Evolutionary conservation across 2,113 vertebrate genomes (phyloP).

Genomic region (Saguinus imperator): DNA sequence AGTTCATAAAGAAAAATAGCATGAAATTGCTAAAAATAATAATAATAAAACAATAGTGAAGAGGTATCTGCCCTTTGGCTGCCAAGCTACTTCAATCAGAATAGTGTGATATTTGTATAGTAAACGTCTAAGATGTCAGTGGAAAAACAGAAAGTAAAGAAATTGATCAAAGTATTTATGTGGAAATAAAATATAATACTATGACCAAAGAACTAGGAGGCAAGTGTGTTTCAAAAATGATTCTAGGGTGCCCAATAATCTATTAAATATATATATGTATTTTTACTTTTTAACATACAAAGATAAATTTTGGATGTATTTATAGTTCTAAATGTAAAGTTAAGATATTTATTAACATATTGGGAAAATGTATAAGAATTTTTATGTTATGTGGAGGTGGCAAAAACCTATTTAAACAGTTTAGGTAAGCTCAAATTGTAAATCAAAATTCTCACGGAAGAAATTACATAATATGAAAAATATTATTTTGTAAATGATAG

Average conservation of each 20-base stretch:
- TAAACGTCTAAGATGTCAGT: neutral
- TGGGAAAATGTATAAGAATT: neutral
- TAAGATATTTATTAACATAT: neutral
- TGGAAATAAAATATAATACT: neutral
- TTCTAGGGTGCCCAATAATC: neutral
- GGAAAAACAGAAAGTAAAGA: neutral
- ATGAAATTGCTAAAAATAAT: neutral
- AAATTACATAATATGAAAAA: neutral
- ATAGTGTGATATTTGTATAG: neutral
- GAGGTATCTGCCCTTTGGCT: neutral
- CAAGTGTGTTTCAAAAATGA: neutral
- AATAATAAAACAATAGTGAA: neutral
- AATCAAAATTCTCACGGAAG: neutral
- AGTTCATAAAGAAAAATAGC: neutral
- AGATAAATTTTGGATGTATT: neutral
- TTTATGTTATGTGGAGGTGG: neutral
- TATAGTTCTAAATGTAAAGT: neutral
- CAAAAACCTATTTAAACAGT: neutral
- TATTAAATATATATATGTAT: neutral
- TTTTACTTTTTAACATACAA: neutral
- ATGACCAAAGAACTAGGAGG: neutral
- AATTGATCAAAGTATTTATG: neutral
- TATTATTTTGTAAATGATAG: neutral
- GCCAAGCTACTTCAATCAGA: neutral
- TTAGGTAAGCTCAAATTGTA: neutral